Evolutionary conservation across 2,888 invertebrate species (phyloP).

Genomic region (Leptopterna dolabrata): DNA sequence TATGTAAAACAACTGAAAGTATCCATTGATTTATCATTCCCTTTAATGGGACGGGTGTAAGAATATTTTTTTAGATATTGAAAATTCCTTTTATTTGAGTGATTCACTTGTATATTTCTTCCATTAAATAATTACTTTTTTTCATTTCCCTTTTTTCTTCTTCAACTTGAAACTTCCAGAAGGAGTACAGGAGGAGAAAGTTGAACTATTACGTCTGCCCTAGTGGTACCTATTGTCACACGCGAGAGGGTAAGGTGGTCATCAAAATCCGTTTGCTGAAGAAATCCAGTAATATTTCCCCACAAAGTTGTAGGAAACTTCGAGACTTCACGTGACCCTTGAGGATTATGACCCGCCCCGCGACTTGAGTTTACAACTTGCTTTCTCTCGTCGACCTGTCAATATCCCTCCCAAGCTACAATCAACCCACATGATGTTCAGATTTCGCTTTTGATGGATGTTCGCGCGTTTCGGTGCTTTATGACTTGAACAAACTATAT

Average conservation of each 20-base stretch:
- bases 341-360: not conserved
- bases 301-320: not conserved
- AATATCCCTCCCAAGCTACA: not conserved
- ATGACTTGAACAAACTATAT: too few relatives aligned
- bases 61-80: too few relatives aligned
- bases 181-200: not conserved
- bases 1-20: too few relatives aligned
- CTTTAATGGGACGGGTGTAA: too few relatives aligned
- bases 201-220: not conserved
- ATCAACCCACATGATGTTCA: not conserved
- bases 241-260: not conserved
- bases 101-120: too few relatives aligned
- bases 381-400: not conserved
- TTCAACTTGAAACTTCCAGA: too few relatives aligned
- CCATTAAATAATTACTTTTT: too few relatives aligned
- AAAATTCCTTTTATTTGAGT: too few relatives aligned
- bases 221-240: not conserved
- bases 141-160: too few relatives aligned
- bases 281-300: not conserved
- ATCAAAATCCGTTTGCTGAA: not conserved
- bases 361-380: not conserved
- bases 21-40: too few relatives aligned
- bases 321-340: not conserved
- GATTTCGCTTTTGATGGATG: not conserved
- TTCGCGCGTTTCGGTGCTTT: too few relatives aligned